These are phyloP conservation scores for Thecocarcelia acutangulata DNA, from an alignment of 2,888 invertebrate genomes.

Conservation along the genomic window DNA sequence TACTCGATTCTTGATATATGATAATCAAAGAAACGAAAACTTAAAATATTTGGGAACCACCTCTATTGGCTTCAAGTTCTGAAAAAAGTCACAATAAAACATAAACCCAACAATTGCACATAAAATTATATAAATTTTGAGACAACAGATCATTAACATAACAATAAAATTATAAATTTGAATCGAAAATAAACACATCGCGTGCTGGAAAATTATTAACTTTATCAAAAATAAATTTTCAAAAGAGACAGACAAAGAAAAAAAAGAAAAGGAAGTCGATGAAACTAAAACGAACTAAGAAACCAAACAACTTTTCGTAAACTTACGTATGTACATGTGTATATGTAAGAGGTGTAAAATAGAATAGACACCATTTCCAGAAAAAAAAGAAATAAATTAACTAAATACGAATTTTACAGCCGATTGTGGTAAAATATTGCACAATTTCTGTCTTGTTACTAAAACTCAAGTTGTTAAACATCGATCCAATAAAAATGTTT, in stretches of 20 bases:
- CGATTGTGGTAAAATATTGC: no score
- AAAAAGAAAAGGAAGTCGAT: conserved; percentile 5
- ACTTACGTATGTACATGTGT: background rate
- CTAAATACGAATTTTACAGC: background rate
- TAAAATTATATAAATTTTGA: conserved; percentile 19
- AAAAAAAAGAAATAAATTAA: no score
- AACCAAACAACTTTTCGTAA: conserved; percentile 15
- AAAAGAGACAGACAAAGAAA: conserved; percentile 18
- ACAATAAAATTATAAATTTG: conserved; percentile 50
- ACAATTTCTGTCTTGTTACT: no score
- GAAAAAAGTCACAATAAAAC: no score
- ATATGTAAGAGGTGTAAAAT: no score
- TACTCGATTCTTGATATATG: no score
- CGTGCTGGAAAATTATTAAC: conserved; percentile 71
- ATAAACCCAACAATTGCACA: background rate
- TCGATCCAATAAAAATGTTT: no score
- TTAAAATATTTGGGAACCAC: no score
- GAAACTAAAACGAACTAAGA: conserved; percentile 47
- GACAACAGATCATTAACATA: conserved; percentile 47
- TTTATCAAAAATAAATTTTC: conserved; percentile 38
- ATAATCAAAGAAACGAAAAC: no score
- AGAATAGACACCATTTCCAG: no score
- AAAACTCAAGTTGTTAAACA: no score
- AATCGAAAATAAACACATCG: conserved; percentile 59
- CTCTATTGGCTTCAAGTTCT: no score